These are phyloP conservation scores for Rhagonycha lutea DNA, from an alignment of 2,888 invertebrate species.

Conservation along the genomic window DNA sequence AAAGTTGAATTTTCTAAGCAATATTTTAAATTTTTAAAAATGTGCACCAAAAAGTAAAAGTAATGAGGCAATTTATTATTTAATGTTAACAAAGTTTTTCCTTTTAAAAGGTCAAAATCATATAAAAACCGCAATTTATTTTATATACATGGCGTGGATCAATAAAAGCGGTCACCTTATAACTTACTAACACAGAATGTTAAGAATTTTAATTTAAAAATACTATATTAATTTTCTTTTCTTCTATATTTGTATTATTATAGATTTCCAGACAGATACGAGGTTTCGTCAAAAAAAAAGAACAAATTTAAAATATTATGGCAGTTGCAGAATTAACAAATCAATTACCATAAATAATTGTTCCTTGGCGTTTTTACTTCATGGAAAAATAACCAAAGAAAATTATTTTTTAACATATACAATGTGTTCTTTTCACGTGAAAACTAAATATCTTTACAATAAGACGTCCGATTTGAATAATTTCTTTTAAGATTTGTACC, in stretches of 20 bases:
- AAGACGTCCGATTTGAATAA: too few relatives aligned
- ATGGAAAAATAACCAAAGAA: too few relatives aligned
- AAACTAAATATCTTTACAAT: too few relatives aligned
- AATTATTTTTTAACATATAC: too few relatives aligned
- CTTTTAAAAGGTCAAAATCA: neutral
- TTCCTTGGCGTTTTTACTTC: too few relatives aligned
- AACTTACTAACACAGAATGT: neutral
- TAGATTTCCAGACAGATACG: neutral
- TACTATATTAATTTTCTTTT: neutral
- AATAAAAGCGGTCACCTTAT: neutral
- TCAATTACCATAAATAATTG: too few relatives aligned
- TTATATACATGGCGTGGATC: neutral
- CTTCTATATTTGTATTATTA: neutral
- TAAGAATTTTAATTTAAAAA: neutral
- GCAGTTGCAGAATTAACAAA: too few relatives aligned
- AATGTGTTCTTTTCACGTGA: too few relatives aligned
- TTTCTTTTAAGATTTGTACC: too few relatives aligned
- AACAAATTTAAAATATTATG: too few relatives aligned
- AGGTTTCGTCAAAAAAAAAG: neutral
- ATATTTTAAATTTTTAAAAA: neutral
- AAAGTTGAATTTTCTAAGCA: neutral
- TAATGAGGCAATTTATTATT: neutral
- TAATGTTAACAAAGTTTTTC: neutral
- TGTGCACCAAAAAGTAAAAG: neutral
- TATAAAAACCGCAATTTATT: neutral